Evolutionary conservation across 2,888 invertebrate genomes (phyloP).

Genomic region (Doris montereyensis): DNA sequence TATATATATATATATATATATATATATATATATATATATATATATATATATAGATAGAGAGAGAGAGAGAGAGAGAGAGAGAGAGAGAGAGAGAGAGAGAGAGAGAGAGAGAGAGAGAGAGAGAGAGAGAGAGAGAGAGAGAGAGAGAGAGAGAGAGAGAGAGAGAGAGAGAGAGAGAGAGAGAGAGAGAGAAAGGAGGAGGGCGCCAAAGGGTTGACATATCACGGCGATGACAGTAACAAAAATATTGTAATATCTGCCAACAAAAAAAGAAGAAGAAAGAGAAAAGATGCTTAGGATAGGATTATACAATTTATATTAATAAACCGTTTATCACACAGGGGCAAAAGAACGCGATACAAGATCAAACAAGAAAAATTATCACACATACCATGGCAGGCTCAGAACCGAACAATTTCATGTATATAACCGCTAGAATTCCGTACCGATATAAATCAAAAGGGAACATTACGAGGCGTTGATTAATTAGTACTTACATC

Average conservation of each 20-base stretch:
- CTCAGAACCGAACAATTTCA: too few species aligned
- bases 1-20: neutral
- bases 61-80: slow-evolving; percentile 12
- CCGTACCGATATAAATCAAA: too few species aligned
- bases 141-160: neutral
- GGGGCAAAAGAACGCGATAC: too few species aligned
- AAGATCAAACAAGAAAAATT: too few species aligned
- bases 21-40: neutral
- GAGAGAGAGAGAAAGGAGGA: slow-evolving; percentile 8
- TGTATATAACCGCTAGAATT: too few species aligned
- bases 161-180: slow-evolving; percentile 8
- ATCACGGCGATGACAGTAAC: neutral
- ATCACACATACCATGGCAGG: too few species aligned
- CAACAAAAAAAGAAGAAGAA: too few species aligned
- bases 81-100: neutral
- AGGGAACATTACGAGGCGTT: too few species aligned
- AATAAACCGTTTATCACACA: too few species aligned
- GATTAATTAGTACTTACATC: too few species aligned
- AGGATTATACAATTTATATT: too few species aligned
- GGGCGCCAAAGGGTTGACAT: neutral
- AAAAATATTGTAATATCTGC: neutral
- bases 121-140: slow-evolving; percentile 3
- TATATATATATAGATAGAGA: neutral
- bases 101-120: neutral
- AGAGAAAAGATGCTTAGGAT: too few species aligned